These are phyloP conservation scores for Pseudochirops corinnae DNA, from an alignment of 2,797 vertebrate species.

Conservation along the genomic window DNA sequence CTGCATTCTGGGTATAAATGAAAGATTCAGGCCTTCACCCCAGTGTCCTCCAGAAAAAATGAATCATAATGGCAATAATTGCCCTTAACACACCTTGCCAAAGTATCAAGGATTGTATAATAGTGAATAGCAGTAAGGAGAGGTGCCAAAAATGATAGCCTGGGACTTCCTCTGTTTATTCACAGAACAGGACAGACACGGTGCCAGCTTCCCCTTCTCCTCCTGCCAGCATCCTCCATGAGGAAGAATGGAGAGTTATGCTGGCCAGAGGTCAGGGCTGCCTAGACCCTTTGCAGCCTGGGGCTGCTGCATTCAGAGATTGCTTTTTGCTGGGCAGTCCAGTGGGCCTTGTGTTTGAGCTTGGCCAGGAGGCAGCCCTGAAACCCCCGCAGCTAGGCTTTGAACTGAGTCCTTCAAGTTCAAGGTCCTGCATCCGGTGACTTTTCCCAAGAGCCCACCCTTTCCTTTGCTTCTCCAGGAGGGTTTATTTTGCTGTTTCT, in stretches of 20 bases:
- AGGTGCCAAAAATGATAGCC: neutral
- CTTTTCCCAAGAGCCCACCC: neutral
- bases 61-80: neutral
- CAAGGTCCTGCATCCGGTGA: neutral
- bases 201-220: constrained; percentile 15
- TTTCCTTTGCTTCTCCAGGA: neutral
- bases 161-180: constrained; percentile 42
- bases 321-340: constrained; percentile 7
- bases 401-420: constrained; percentile 35
- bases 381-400: neutral
- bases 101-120: neutral
- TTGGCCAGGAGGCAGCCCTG: constrained; percentile 28
- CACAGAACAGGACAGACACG: constrained; percentile 11
- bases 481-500: constrained; percentile 7
- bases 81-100: neutral
- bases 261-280: neutral
- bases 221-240: constrained; percentile 22
- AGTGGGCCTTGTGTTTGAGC: constrained; percentile 5
- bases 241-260: neutral
- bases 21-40: neutral
- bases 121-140: neutral
- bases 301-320: neutral
- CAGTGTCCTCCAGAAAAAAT: constrained; percentile 14
- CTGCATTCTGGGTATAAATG: neutral
- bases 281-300: neutral